Conservation (phyloP, 2,888 invertebrate species). For the Drosophila yooni region DNA sequence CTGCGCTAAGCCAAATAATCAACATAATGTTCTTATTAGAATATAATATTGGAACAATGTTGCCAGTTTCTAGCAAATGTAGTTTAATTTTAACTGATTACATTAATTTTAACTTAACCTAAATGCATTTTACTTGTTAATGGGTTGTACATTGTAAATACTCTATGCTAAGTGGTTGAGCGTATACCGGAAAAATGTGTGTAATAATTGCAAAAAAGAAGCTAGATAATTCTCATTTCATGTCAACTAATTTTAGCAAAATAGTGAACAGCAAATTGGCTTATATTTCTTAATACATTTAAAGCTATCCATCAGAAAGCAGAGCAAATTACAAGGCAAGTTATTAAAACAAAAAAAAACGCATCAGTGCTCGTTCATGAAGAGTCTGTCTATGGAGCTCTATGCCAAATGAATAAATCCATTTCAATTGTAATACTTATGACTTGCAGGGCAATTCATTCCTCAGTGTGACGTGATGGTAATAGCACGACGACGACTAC, state of each 20-base stretch:
- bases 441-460: not conserved
- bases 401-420: not conserved
- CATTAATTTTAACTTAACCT: not conserved
- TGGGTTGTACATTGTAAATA: not conserved
- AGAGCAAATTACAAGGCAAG: not conserved
- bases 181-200: not conserved
- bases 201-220: not conserved
- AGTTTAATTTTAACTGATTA: not conserved
- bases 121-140: not conserved
- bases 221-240: not conserved
- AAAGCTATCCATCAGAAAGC: not conserved
- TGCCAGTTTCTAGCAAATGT: not conserved
- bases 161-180: not conserved
- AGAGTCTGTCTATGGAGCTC: not conserved
- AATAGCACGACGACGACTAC: too few relatives aligned
- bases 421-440: too few relatives aligned
- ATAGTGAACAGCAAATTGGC: not conserved
- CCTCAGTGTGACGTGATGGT: not conserved
- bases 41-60: not conserved
- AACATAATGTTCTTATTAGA: not conserved
- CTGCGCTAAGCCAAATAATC: slow-evolving; percentile 20
- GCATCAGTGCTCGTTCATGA: not conserved
- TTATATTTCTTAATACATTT: not conserved
- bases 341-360: not conserved
- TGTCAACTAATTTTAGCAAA: not conserved